A percentile compares a stretch with the other conserved stretches of the same genome.
These are phyloP conservation scores for Drosophila truncata DNA, from an alignment of 1,140 invertebrate species.

Conservation along the genomic window DNA sequence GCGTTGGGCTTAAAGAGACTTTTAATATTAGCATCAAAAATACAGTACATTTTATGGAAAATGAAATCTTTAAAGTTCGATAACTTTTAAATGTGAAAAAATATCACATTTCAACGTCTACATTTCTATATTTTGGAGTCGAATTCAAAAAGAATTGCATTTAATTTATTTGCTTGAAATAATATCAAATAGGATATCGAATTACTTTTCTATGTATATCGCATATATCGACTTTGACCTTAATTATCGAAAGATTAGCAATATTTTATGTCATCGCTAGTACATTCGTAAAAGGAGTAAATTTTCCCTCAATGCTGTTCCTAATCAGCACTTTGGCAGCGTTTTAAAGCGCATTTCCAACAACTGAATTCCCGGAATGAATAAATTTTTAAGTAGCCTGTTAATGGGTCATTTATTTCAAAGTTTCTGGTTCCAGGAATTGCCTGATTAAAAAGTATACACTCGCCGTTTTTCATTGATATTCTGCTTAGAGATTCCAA, in stretches of 20 bases:
- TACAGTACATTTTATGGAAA: too few relatives aligned
- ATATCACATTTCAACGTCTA: too few relatives aligned
- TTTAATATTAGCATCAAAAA: background rate
- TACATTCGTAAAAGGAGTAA: background rate
- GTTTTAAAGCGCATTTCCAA: background rate
- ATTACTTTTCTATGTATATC: too few relatives aligned
- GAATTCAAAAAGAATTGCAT: too few relatives aligned
- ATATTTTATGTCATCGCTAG: background rate
- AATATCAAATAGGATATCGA: too few relatives aligned
- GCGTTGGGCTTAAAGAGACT: background rate
- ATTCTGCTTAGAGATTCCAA: background rate
- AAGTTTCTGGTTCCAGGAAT: constrained; percentile 3
- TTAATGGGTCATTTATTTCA: constrained; percentile 7
- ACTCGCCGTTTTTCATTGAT: background rate
- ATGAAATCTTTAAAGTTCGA: too few relatives aligned
- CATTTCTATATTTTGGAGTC: too few relatives aligned
- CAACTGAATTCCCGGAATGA: constrained; percentile 1
- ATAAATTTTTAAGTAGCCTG: constrained; percentile 1
- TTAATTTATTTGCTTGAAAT: too few relatives aligned
- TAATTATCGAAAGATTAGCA: background rate
- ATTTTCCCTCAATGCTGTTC: too few relatives aligned
- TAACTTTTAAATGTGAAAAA: too few relatives aligned
- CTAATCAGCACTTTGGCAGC: background rate
- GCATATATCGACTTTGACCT: background rate
- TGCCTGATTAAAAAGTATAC: constrained; percentile 4